These are phyloP conservation scores for Nasonia giraulti DNA, from an alignment of 1,140 invertebrate genomes.

Conservation along the genomic window DNA sequence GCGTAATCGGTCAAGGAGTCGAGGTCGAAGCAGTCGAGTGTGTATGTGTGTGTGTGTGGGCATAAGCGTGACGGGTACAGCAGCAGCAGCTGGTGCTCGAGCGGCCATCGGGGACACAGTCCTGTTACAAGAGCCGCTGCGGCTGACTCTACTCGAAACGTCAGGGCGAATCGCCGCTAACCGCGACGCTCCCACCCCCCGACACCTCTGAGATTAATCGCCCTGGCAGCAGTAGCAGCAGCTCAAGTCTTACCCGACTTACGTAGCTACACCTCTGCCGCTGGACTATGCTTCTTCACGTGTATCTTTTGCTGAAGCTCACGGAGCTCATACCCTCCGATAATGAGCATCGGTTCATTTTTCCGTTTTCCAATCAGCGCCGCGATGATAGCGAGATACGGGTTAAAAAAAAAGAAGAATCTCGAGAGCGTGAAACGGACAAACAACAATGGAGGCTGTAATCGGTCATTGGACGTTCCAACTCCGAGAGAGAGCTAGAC, in stretches of 20 bases:
- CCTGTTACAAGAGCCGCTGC: background rate
- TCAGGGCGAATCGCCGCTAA: constrained; percentile 6
- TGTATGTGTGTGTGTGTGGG: background rate
- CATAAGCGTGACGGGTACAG: background rate
- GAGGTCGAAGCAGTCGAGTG: background rate
- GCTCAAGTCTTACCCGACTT: background rate
- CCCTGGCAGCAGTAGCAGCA: background rate
- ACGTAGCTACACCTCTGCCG: too few species aligned
- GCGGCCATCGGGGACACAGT: constrained; percentile 3
- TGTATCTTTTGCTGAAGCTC: background rate
- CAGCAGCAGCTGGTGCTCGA: background rate
- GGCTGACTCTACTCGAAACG: constrained; percentile 8
- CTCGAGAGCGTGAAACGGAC: background rate
- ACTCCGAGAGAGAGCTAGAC: background rate
- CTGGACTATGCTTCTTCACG: background rate
- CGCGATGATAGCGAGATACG: background rate
- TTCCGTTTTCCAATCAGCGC: background rate
- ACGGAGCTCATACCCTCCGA: background rate
- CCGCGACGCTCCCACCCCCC: background rate
- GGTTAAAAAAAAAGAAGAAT: background rate
- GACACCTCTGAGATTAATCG: constrained; percentile 6
- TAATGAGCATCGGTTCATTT: background rate
- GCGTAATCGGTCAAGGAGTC: background rate
- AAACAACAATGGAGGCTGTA: constrained; percentile 13
- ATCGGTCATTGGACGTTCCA: constrained; percentile 20